These are phyloP conservation scores for western clawed frog (Xenopus tropicalis) DNA, from an alignment of 2,113 vertebrate genomes.

Conservation along the genomic window DNA sequence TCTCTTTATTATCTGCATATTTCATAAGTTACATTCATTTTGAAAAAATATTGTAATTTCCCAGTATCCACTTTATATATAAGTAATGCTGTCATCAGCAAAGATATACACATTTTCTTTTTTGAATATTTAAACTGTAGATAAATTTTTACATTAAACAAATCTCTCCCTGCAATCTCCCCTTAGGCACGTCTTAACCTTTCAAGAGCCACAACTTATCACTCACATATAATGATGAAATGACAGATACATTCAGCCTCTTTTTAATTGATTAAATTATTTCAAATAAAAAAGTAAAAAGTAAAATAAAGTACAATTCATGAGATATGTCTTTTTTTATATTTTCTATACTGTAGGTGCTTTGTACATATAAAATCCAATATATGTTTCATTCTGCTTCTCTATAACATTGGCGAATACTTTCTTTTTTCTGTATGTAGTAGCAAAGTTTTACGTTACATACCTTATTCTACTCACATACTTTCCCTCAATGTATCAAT, in stretches of 20 bases:
- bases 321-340: background rate
- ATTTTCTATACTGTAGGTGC: background rate
- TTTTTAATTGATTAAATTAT: constrained; percentile 36
- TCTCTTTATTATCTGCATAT: constrained; percentile 66
- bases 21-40: constrained; percentile 63
- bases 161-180: constrained; percentile 28
- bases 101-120: constrained; percentile 51
- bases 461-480: no score
- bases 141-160: constrained; percentile 49
- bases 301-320: constrained; percentile 26
- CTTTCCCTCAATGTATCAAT: background rate
- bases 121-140: constrained; percentile 41
- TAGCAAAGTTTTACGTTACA: no score
- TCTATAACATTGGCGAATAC: background rate
- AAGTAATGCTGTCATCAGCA: constrained; percentile 50
- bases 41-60: constrained; percentile 65
- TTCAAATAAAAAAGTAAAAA: constrained; percentile 20
- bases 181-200: background rate
- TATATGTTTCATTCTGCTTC: background rate
- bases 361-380: background rate
- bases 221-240: constrained; percentile 41
- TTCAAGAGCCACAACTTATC: constrained; percentile 35
- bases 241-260: constrained; percentile 36
- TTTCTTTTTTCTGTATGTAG: no score
- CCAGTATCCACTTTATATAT: constrained; percentile 53